Evolutionary conservation across 2,113 vertebrate species (phyloP).

Genomic region (Scomber colias): DNA sequence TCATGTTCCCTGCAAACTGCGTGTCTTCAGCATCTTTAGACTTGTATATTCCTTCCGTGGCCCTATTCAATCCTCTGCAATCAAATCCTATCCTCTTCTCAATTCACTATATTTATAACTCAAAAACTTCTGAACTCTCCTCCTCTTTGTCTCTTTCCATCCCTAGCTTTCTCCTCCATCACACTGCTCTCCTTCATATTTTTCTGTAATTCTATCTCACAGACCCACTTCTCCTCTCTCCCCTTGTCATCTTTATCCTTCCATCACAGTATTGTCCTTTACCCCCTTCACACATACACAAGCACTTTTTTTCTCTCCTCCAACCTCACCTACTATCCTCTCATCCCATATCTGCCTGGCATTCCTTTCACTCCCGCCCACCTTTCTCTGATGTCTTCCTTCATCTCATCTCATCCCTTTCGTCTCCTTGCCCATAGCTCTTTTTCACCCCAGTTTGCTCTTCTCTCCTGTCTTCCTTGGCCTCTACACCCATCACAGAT

Average conservation of each 20-base stretch:
- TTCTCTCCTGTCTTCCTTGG: conserved; percentile 11
- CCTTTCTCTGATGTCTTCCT: conserved; percentile 2
- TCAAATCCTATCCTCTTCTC: conserved; percentile 41
- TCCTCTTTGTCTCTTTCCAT: conserved; percentile 31
- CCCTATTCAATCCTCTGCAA: conserved; percentile 25
- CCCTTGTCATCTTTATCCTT: conserved; percentile 39
- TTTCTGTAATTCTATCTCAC: conserved; percentile 48
- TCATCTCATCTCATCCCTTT: conserved; percentile 20
- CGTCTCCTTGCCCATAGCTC: not conserved
- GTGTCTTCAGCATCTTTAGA: conserved; percentile 36
- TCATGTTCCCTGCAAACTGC: conserved; percentile 14
- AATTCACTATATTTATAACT: conserved; percentile 26
- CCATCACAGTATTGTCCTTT: conserved; percentile 37
- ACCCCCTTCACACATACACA: conserved; percentile 13
- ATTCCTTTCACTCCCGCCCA: conserved; percentile 23
- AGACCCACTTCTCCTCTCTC: conserved; percentile 7
- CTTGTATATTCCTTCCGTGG: conserved; percentile 31
- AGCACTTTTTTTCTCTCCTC: not conserved
- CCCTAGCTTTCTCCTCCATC: conserved; percentile 30
- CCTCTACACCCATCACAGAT: conserved; percentile 14
- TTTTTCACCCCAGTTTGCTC: not conserved
- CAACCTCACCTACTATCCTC: conserved; percentile 31
- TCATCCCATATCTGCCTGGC: not conserved
- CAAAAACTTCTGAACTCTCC: conserved; percentile 46
- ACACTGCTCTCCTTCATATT: conserved; percentile 26